phyloP scores from a whole-genome alignment of 2,888 invertebrate genomes.

The Mamestra brassicae region DNA sequence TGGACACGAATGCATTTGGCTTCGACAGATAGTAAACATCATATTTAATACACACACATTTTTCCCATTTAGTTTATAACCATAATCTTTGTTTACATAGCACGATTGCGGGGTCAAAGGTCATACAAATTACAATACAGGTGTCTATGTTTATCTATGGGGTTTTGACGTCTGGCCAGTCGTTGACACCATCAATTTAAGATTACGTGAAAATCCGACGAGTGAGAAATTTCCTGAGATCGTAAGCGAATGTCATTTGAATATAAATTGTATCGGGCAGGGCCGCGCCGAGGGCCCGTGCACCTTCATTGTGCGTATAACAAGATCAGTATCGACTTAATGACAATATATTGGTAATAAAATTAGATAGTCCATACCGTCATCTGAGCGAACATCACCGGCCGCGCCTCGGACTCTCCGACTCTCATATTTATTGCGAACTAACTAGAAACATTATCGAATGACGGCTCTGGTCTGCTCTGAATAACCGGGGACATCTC shows the following conservation, averaged over 20 bases:
- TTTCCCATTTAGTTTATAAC: conserved; percentile 55
- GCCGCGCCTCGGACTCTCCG: conserved; percentile 75
- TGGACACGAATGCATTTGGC: conserved; percentile 20
- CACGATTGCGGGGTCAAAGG: conserved; percentile 64
- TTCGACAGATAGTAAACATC: conserved; percentile 39
- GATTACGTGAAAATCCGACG: conserved; percentile 89
- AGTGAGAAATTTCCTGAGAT: conserved; percentile 88
- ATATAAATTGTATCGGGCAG: conserved; percentile 88
- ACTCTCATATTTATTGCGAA: conserved; percentile 89
- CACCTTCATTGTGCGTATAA: conserved; percentile 90
- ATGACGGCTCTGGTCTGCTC: conserved; percentile 82
- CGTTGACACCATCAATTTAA: conserved; percentile 85
- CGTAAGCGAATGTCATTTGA: conserved; percentile 89
- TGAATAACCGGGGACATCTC: conserved; percentile 80
- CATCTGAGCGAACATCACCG: conserved; percentile 85
- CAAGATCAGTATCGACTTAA: conserved; percentile 91
- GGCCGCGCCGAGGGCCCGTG: conserved; percentile 76
- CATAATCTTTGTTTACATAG: conserved; percentile 61
- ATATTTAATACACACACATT: conserved; percentile 61
- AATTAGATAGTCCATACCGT: conserved; percentile 90
- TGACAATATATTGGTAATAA: conserved; percentile 91
- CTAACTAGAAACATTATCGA: conserved; percentile 90
- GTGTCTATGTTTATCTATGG: conserved; percentile 69
- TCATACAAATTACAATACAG: conserved; percentile 66
- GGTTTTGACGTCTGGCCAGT: conserved; percentile 75